Evolutionary conservation across 2,888 invertebrate species (phyloP).

Genomic region (Torymus auratus): DNA sequence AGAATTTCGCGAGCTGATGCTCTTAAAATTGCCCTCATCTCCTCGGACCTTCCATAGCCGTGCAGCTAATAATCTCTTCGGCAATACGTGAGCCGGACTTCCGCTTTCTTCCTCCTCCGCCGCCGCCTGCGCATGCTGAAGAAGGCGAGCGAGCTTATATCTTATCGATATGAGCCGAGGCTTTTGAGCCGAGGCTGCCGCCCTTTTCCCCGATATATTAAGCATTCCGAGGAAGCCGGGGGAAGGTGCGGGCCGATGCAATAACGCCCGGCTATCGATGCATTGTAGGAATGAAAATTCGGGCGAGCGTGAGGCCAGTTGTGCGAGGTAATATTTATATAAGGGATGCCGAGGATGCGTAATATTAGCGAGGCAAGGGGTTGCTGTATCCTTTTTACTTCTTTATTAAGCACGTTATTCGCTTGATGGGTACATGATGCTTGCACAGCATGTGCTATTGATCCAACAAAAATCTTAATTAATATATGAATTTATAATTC

Average conservation of each 20-base stretch:
- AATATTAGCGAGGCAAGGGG: no score
- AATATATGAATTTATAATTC: no score
- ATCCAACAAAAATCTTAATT: no score
- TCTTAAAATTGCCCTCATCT: constrained; percentile 46
- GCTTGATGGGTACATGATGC: no score
- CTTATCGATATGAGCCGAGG: constrained; percentile 56
- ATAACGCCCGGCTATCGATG: constrained; percentile 72
- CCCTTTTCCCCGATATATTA: constrained; percentile 67
- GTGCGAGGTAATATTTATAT: no score
- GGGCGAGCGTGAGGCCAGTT: no score
- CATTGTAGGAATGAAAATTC: constrained; percentile 69
- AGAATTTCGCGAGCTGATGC: constrained; percentile 37
- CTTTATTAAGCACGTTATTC: no score
- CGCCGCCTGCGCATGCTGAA: background rate
- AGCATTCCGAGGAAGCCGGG: constrained; percentile 69
- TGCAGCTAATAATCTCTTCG: constrained; percentile 37
- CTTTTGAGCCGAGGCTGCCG: constrained; percentile 57
- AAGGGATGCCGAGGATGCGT: no score
- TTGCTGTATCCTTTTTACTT: no score
- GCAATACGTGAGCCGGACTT: constrained; percentile 4
- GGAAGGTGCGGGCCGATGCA: constrained; percentile 63
- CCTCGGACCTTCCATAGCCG: background rate
- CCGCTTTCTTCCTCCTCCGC: constrained; percentile 37
- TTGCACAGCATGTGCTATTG: no score
- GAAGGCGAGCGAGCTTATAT: background rate